Percentiles rank a stretch among this genome's conserved stretches.
phyloP scores from a whole-genome alignment of 2,888 invertebrate species.

The Melinopterus prodromus region DNA sequence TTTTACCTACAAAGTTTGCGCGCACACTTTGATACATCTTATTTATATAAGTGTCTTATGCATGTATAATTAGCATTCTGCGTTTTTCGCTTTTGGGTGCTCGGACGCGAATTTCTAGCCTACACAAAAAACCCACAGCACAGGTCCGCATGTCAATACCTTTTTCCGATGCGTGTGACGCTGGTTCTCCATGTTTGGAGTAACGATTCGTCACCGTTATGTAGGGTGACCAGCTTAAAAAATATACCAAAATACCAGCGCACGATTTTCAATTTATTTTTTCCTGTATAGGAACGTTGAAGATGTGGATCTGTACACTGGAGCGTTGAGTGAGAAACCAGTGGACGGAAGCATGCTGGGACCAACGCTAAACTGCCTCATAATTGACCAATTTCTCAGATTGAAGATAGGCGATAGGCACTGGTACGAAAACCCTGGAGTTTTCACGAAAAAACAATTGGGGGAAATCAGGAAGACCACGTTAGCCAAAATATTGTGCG shows the following conservation, averaged over 20 bases:
- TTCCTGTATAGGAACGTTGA: conserved; percentile 67
- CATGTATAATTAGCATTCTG: not conserved
- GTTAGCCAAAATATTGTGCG: conserved; percentile 78
- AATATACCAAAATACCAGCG: not conserved
- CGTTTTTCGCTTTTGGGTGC: not conserved
- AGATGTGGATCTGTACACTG: conserved; percentile 90
- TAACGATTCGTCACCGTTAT: too few relatives aligned
- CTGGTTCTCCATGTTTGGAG: not conserved
- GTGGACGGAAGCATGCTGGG: conserved; percentile 78
- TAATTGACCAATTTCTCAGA: conserved; percentile 85
- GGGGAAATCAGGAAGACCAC: conserved; percentile 80
- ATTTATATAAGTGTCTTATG: not conserved
- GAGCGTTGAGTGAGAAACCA: conserved; percentile 83
- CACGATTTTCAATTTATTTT: not conserved
- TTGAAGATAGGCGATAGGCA: conserved; percentile 84
- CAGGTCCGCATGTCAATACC: not conserved
- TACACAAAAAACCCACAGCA: not conserved
- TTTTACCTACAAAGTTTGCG: not conserved
- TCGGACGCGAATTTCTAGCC: not conserved
- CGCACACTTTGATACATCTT: not conserved
- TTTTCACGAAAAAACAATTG: conserved; percentile 80
- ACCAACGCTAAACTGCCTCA: conserved; percentile 83
- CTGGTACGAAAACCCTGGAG: conserved; percentile 86
- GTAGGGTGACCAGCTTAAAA: too few relatives aligned
- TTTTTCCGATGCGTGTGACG: not conserved